A percentile compares a stretch with the other conserved stretches of the same genome.
These are phyloP conservation scores for Arothron firmamentum DNA, from an alignment of 2,113 vertebrate species.

Conservation along the genomic window DNA sequence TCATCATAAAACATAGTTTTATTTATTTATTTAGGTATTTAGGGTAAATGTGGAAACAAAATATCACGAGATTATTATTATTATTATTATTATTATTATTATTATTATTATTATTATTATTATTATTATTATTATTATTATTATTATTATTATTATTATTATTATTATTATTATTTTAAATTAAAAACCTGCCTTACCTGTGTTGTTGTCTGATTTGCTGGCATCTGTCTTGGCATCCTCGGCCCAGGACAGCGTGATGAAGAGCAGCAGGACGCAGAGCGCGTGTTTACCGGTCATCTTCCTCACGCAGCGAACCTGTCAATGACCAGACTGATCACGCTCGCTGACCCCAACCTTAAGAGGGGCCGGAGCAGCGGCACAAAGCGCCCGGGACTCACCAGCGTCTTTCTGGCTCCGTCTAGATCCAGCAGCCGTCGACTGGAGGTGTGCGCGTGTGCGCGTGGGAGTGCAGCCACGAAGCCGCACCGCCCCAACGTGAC, in stretches of 20 bases:
- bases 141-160: too few relatives aligned
- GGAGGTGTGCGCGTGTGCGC: constrained; percentile 1
- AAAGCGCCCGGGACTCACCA: not conserved
- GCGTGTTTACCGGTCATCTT: constrained; percentile 46
- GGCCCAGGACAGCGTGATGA: constrained; percentile 46
- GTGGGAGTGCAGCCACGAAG: not conserved
- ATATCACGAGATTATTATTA: too few relatives aligned
- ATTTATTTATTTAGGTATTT: too few relatives aligned
- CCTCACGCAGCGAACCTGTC: constrained; percentile 29
- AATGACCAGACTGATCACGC: not conserved
- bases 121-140: too few relatives aligned
- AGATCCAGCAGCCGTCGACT: too few relatives aligned
- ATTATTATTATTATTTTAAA: too few relatives aligned
- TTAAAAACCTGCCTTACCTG: constrained; percentile 45
- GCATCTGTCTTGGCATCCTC: constrained; percentile 41
- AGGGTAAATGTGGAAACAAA: too few relatives aligned
- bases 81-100: too few relatives aligned
- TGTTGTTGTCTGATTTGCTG: constrained; percentile 22
- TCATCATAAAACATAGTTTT: too few relatives aligned
- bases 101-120: too few relatives aligned
- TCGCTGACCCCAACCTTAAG: too few relatives aligned
- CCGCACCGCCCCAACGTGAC: constrained; percentile 28
- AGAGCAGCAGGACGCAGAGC: constrained; percentile 59
- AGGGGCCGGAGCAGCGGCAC: not conserved
- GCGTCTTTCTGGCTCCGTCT: not conserved